A percentile compares a stretch with the other conserved stretches of the same genome.
phyloP scores from a whole-genome alignment of 2,113 vertebrate genomes.

The Nibea albiflora region DNA sequence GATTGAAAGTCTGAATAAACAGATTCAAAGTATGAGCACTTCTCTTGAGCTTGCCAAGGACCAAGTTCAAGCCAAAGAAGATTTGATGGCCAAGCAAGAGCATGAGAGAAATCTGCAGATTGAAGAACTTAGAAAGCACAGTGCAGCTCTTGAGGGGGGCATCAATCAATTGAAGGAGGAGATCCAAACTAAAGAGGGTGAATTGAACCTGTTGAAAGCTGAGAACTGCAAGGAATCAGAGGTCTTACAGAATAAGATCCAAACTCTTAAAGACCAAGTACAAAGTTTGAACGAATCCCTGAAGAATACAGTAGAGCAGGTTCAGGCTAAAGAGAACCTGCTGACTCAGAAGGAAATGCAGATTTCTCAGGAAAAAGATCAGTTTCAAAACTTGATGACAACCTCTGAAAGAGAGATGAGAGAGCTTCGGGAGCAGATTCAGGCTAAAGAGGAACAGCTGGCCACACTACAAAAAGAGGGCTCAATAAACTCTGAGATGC shows the following conservation, averaged over 20 bases:
- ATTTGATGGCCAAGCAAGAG: neutral
- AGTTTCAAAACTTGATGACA: constrained; percentile 8
- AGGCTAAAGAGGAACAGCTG: constrained; percentile 78
- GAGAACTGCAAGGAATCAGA: constrained; percentile 47
- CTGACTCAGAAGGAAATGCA: constrained; percentile 57
- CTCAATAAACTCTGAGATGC: constrained; percentile 27
- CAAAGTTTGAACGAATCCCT: constrained; percentile 47
- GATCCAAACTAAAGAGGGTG: constrained; percentile 34
- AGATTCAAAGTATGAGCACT: constrained; percentile 67
- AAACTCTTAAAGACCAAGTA: constrained; percentile 30
- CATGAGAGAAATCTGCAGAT: constrained; percentile 34
- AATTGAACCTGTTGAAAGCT: constrained; percentile 1
- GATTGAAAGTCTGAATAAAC: constrained; percentile 43
- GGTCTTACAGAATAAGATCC: constrained; percentile 53
- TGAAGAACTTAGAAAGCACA: neutral
- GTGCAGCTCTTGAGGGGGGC: constrained; percentile 5
- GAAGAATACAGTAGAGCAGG: constrained; percentile 36
- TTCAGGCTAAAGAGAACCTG: constrained; percentile 63
- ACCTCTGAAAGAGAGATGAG: constrained; percentile 45
- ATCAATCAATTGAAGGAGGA: neutral
- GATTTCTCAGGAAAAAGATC: constrained; percentile 48
- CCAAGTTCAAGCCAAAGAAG: constrained; percentile 40
- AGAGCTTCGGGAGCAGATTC: constrained; percentile 79
- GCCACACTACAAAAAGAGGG: constrained; percentile 70
- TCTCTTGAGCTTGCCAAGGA: constrained; percentile 21